Percentiles rank a stretch among this genome's conserved stretches.
Conservation (phyloP, 2,797 vertebrate genomes). For the Schizopygopsis malacanthus region DNA sequence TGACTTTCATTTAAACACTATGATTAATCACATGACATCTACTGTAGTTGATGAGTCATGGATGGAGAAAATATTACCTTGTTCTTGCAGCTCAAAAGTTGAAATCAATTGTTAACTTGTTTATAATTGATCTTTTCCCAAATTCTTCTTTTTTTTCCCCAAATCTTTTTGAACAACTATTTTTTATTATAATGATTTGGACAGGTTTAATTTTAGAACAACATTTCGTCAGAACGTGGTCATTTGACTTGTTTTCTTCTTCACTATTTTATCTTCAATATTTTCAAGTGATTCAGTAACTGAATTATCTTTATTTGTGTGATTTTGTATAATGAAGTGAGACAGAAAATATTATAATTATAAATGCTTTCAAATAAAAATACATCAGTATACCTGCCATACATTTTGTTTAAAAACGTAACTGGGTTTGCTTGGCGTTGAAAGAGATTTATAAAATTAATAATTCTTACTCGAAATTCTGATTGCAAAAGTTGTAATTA, state of each 20-base stretch:
- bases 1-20: conserved; percentile 6
- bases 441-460: not conserved
- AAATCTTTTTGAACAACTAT: not conserved
- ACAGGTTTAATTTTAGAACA: not conserved
- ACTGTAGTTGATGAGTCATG: not conserved
- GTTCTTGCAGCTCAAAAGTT: not conserved
- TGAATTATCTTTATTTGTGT: not conserved
- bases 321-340: not conserved
- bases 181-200: not conserved
- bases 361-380: not conserved
- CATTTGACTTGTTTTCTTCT: not conserved
- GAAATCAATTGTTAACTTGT: not conserved
- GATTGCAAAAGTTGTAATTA: not conserved
- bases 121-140: not conserved
- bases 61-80: not conserved
- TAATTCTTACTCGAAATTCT: not conserved
- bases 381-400: not conserved
- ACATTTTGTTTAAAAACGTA: not conserved
- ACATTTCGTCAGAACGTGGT: not conserved
- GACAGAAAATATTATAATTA: not conserved
- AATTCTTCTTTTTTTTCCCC: no score
- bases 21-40: conserved; percentile 7
- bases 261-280: not conserved
- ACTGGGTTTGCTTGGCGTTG: not conserved
- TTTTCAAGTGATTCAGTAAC: not conserved